Percentiles rank a stretch among this genome's conserved stretches.
These are phyloP conservation scores for Telenomus remus DNA, from an alignment of 1,140 invertebrate genomes.

Conservation along the genomic window DNA sequence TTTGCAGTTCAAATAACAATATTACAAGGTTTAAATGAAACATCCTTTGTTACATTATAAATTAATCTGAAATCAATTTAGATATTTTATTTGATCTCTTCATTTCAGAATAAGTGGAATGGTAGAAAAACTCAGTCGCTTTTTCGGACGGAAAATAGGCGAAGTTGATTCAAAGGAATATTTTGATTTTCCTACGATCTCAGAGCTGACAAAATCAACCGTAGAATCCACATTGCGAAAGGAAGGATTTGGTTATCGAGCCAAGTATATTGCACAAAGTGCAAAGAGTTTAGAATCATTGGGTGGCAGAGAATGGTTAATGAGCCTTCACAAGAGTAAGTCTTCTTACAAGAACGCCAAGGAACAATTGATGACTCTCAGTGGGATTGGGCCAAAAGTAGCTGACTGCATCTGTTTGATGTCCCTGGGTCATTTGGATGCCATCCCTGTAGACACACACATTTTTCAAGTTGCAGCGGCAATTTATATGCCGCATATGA, in stretches of 20 bases:
- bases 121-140: constrained; percentile 91
- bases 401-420: constrained; percentile 99
- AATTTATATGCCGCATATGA: constrained; percentile 88
- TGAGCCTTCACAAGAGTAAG: constrained; percentile 77
- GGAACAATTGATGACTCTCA: constrained; percentile 83
- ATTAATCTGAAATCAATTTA: not conserved
- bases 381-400: constrained; percentile 94
- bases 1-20: constrained; percentile 98
- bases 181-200: constrained; percentile 88
- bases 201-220: constrained; percentile 77
- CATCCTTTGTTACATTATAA: not conserved
- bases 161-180: constrained; percentile 80
- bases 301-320: constrained; percentile 84
- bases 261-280: constrained; percentile 87
- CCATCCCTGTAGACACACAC: constrained; percentile 97
- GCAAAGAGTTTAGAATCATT: constrained; percentile 81
- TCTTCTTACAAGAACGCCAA: constrained; percentile 85
- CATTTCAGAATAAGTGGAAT: constrained; percentile 86
- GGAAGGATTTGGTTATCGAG: constrained; percentile 94
- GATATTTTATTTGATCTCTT: constrained; percentile 6
- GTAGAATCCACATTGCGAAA: constrained; percentile 84
- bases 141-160: constrained; percentile 88
- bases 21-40: constrained; percentile 82
- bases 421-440: constrained; percentile 91
- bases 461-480: constrained; percentile 92